phyloP scores from a whole-genome alignment of 2,797 vertebrate species.

The Miichthys miiuy region DNA sequence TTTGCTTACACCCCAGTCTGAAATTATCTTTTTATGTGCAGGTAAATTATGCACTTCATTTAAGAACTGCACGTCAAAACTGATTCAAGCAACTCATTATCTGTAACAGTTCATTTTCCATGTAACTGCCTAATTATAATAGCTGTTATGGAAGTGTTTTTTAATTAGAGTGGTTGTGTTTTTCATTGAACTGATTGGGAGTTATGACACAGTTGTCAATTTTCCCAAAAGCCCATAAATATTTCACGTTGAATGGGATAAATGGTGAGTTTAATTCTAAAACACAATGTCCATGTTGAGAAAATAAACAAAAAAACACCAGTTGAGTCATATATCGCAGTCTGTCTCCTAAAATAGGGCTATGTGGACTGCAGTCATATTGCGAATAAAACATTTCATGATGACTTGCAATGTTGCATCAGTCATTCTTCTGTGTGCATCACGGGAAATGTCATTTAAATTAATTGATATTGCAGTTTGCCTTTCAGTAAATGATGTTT shows the following conservation, averaged over 20 bases:
- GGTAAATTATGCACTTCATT: not conserved
- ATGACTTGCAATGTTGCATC: slow-evolving; percentile 45
- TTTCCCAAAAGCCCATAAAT: not conserved
- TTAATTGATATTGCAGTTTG: slow-evolving; percentile 6
- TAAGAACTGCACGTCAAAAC: slow-evolving; percentile 1
- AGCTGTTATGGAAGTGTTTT: slow-evolving; percentile 6
- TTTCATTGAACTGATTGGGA: not conserved
- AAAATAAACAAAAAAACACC: not conserved
- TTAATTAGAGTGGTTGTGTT: slow-evolving; percentile 17
- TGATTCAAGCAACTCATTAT: slow-evolving; percentile 9
- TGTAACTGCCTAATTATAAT: slow-evolving; percentile 13
- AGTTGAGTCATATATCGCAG: not conserved
- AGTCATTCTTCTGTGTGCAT: slow-evolving; percentile 2
- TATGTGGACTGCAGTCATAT: not conserved
- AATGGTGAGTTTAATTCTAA: slow-evolving; percentile 1
- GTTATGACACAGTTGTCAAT: not conserved
- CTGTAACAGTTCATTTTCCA: not conserved
- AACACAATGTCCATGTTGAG: not conserved
- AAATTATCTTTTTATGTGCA: not conserved
- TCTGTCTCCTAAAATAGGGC: not conserved
- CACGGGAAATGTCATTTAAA: not conserved
- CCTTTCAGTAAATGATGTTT: slow-evolving; percentile 21
- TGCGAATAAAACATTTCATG: slow-evolving; percentile 38
- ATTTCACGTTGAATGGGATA: slow-evolving; percentile 4
- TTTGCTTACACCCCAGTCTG: not conserved